phyloP scores from a whole-genome alignment of 2,113 vertebrate genomes.

The Prionailurus viverrinus region DNA sequence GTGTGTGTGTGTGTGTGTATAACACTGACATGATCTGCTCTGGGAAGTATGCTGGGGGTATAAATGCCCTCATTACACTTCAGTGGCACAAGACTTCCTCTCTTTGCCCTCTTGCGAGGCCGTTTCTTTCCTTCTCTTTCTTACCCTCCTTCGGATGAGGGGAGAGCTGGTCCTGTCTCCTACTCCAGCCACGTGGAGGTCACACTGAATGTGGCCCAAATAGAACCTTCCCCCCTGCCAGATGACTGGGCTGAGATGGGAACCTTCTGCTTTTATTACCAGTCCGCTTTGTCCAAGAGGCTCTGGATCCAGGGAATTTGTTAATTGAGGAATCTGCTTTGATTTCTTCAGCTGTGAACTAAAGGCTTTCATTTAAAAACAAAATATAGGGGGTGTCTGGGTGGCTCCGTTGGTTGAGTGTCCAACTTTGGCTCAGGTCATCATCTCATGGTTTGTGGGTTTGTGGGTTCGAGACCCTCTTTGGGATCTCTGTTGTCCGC shows the following conservation, averaged over 20 bases:
- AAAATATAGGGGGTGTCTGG: background rate
- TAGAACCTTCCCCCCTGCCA: background rate
- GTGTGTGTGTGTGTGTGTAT: too few relatives aligned
- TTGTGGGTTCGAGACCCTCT: too few relatives aligned
- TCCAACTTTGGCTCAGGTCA: too few relatives aligned
- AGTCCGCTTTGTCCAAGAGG: background rate
- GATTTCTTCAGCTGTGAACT: background rate
- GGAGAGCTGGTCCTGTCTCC: background rate
- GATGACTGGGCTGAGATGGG: background rate
- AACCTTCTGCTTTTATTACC: background rate
- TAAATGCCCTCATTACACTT: background rate
- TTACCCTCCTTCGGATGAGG: background rate
- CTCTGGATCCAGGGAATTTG: background rate
- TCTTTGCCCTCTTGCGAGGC: background rate
- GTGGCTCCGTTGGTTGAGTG: too few relatives aligned
- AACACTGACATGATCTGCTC: fast-evolving
- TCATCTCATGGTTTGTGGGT: too few relatives aligned
- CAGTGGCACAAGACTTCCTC: background rate
- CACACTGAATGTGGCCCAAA: fast-evolving
- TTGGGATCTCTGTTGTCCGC: too few relatives aligned
- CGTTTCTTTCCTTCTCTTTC: background rate
- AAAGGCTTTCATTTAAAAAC: background rate
- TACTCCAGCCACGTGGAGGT: background rate
- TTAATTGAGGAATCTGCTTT: background rate
- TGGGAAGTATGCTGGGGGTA: background rate